phyloP scores from a whole-genome alignment of 2,888 invertebrate species.

The Pyralis farinalis region DNA sequence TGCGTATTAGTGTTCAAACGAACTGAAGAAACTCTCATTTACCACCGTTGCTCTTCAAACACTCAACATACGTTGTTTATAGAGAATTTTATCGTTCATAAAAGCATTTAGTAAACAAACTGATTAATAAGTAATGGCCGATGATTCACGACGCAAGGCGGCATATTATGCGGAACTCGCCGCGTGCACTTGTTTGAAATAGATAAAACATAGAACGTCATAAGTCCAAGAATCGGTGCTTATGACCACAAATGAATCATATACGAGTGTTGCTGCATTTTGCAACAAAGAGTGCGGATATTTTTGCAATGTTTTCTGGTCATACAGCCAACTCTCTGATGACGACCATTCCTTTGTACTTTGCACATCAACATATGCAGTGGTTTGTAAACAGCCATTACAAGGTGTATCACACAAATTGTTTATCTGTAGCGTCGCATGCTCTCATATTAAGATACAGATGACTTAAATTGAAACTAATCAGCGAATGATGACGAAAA shows the following conservation, averaged over 20 bases:
- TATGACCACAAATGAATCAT: not conserved
- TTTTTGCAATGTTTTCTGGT: conserved; percentile 6
- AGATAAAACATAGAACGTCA: conserved; percentile 5
- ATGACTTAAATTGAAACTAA: too few relatives aligned
- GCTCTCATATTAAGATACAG: too few relatives aligned
- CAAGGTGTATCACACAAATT: too few relatives aligned
- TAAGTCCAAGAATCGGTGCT: not conserved
- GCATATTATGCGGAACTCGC: conserved; percentile 24
- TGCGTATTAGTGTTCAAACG: too few relatives aligned
- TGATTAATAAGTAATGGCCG: conserved; percentile 36
- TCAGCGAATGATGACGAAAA: too few relatives aligned
- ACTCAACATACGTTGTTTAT: conserved; percentile 24
- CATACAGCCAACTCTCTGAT: conserved; percentile 6
- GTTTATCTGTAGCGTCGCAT: too few relatives aligned
- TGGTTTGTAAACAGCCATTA: conserved; percentile 6
- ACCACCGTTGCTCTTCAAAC: too few relatives aligned
- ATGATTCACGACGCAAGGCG: conserved; percentile 41
- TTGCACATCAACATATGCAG: not conserved
- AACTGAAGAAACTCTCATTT: too few relatives aligned
- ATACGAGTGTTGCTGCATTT: too few relatives aligned
- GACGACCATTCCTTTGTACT: conserved; percentile 7
- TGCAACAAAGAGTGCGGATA: conserved; percentile 5
- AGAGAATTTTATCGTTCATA: conserved; percentile 45
- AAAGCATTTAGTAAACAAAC: conserved; percentile 50
- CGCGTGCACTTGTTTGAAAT: conserved; percentile 8